Base-by-base conservation (phyloP, 2,113 vertebrate species). In the Pycnonotus jocosus region DNA sequence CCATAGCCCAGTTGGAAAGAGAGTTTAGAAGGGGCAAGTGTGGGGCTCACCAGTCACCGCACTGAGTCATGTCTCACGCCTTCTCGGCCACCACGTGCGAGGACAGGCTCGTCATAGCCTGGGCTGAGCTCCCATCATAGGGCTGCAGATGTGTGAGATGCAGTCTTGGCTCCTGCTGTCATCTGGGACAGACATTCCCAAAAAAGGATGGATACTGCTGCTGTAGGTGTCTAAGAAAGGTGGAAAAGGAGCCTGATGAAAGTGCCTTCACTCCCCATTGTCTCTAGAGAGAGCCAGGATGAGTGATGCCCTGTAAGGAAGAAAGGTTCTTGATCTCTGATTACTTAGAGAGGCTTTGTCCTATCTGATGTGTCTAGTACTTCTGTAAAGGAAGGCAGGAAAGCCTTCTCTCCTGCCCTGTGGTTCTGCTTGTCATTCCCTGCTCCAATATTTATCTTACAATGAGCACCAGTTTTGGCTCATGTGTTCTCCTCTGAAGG, bases 81-180 rank as follows among this genome's bases (percentile, higher is more conserved):
- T 53, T 28, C 28, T 73, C 0, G 0, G 70, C 38, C 9, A 5
- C 54, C 35, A 40, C 0, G 0, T 1, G 2, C 17, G 18, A 88
- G 27, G 40, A 51, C 38, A 72, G 35, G 15, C 15, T 42, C 1
- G 7, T 84, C 69, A 57, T 64, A 62, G n/a, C 3, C 38, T 40
- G 54, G 44, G 56, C 53, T 72, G 65, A 64, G 54, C 31, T 88
- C 42, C 28, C 72, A 27, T 35, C 30, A 38, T 27, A 57, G 58
- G 7, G 3, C 53, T 86, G 35, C 22, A 40, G 12, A 38, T 6
- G 28, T 48, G 24, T 30, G 64, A 68, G n/a, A 15, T 2, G 3
- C 24, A 44, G 18, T 54, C 70, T 57, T 27, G 9, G 40, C 40
- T 88, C 23, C 70, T 77, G 60, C 48, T 77, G 3, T 51, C 44